phyloP scores from a whole-genome alignment of 2,113 vertebrate species.

The Mirza zaza region DNA sequence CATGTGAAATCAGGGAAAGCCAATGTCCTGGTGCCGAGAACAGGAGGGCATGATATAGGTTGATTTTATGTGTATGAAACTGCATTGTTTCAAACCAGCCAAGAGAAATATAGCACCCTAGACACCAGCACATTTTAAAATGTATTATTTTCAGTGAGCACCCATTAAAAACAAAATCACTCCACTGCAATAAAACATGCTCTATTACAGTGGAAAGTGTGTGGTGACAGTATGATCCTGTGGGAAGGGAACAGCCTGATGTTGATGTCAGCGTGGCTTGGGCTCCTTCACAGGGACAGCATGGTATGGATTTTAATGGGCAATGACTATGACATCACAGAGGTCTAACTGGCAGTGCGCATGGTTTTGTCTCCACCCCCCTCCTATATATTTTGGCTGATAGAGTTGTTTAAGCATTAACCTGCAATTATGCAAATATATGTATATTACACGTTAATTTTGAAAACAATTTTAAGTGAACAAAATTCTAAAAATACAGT shows the following conservation, averaged over 20 bases:
- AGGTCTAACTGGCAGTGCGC: background rate
- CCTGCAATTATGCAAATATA: slow-evolving; percentile 57
- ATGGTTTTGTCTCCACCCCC: background rate
- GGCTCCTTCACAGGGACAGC: background rate
- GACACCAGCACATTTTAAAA: background rate
- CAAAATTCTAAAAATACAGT: slow-evolving; percentile 42
- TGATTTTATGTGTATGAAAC: background rate
- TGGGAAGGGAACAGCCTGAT: background rate
- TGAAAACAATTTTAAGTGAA: slow-evolving; percentile 41
- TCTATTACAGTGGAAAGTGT: background rate
- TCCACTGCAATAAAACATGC: background rate
- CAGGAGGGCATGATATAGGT: background rate
- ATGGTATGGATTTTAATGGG: background rate
- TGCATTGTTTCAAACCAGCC: background rate
- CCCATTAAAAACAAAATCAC: background rate
- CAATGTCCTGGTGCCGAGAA: background rate
- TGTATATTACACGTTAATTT: slow-evolving; percentile 33
- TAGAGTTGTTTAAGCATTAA: slow-evolving; percentile 26
- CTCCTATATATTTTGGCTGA: background rate
- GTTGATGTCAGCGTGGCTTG: background rate
- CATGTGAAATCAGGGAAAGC: background rate
- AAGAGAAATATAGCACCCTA: background rate
- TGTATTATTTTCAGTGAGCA: background rate
- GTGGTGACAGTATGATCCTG: background rate
- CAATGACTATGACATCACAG: background rate